Evolutionary conservation across 2,113 vertebrate species (phyloP).

Genomic region (Lamprotornis superbus): DNA sequence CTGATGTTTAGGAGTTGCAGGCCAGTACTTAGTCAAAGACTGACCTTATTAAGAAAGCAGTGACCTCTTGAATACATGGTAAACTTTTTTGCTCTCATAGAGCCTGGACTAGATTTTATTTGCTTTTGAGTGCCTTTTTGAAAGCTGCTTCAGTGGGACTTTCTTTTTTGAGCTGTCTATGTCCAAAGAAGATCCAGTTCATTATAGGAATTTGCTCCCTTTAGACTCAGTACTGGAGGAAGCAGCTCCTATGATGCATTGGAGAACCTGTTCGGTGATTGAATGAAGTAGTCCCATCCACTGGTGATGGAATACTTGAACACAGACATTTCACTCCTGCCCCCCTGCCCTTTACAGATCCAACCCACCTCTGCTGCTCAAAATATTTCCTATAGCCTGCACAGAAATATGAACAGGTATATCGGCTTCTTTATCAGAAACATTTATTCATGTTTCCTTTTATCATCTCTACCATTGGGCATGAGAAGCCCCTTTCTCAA

Average conservation of each 20-base stretch:
- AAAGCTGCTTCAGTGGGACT: constrained; percentile 92
- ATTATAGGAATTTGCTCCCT: constrained; percentile 55
- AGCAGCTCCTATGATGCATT: constrained; percentile 70
- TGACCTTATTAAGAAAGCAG: constrained; percentile 84
- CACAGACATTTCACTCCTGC: constrained; percentile 64
- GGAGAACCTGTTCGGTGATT: constrained; percentile 67
- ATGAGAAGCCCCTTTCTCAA: constrained; percentile 68
- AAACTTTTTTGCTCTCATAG: constrained; percentile 89
- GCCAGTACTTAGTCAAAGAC: constrained; percentile 85
- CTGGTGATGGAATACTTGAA: constrained; percentile 75
- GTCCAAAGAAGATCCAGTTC: constrained; percentile 75
- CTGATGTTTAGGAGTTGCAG: constrained; percentile 81
- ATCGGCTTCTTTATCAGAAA: constrained; percentile 72
- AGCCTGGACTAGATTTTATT: constrained; percentile 87
- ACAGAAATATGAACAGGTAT: constrained; percentile 76
- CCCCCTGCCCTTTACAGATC: not conserved
- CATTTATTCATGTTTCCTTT: constrained; percentile 75
- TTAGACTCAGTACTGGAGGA: constrained; percentile 47
- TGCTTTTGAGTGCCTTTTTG: constrained; percentile 98
- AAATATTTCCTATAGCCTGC: constrained; percentile 81
- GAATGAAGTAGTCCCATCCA: constrained; percentile 72
- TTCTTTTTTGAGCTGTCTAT: constrained; percentile 76
- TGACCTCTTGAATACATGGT: constrained; percentile 83
- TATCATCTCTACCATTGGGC: constrained; percentile 74
- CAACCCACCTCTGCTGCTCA: constrained; percentile 77